Percentiles rank a stretch among this genome's conserved stretches.
Evolutionary conservation across 2,888 invertebrate species (phyloP).

Genomic region (Netelia virgata): DNA sequence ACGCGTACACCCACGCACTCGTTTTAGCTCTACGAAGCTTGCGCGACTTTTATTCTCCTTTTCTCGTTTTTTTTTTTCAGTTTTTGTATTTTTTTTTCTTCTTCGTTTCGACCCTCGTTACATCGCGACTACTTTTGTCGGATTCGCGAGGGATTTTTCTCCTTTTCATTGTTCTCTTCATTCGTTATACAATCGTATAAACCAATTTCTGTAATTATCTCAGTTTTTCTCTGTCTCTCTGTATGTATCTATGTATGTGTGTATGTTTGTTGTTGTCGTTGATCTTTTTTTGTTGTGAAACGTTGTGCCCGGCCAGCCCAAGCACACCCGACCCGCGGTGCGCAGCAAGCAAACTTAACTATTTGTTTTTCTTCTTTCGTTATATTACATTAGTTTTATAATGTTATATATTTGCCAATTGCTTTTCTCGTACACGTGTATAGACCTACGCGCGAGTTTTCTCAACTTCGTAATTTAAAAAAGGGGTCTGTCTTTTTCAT

Average conservation of each 20-base stretch:
- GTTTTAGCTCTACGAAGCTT: slow-evolving; percentile 60
- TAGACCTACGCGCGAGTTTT: slow-evolving; percentile 58
- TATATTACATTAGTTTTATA: slow-evolving; percentile 78
- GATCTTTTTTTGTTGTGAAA: slow-evolving; percentile 22
- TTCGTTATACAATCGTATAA: slow-evolving; percentile 30
- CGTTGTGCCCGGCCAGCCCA: slow-evolving; percentile 80
- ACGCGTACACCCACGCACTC: slow-evolving; percentile 15
- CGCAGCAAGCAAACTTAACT: slow-evolving; percentile 82
- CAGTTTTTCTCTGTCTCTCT: slow-evolving; percentile 1
- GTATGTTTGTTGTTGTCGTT: slow-evolving; percentile 12
- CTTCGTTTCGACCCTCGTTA: slow-evolving; percentile 44
- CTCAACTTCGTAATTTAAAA: too few species aligned
- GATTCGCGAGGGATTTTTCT: slow-evolving; percentile 51
- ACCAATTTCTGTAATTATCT: slow-evolving; percentile 25
- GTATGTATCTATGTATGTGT: background rate
- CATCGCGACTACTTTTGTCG: slow-evolving; percentile 31
- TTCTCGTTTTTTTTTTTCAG: slow-evolving; percentile 43
- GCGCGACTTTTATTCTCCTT: slow-evolving; percentile 41
- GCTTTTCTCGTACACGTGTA: slow-evolving; percentile 37
- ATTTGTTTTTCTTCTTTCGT: slow-evolving; percentile 74
- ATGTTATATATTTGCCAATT: slow-evolving; percentile 58
- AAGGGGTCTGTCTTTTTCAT: too few species aligned
- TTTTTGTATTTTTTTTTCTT: slow-evolving; percentile 62
- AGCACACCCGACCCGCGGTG: slow-evolving; percentile 83
- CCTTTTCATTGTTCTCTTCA: background rate